phyloP scores from a whole-genome alignment of 2,888 invertebrate genomes.

The Mimumesa dahlbomi region DNA sequence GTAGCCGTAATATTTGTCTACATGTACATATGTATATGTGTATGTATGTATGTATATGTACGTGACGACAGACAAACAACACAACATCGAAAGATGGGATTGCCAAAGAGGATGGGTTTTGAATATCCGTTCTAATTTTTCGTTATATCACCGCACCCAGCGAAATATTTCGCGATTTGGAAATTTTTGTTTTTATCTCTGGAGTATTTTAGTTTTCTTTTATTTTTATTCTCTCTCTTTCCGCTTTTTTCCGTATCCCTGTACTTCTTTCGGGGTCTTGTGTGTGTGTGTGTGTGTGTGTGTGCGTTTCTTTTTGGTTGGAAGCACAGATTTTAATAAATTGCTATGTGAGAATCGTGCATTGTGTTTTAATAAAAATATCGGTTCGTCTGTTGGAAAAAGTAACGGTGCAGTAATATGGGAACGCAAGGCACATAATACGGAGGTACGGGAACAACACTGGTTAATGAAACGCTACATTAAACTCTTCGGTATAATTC shows the following conservation, averaged over 20 bases:
- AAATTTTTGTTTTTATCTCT: too few species aligned
- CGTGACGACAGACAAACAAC: not conserved
- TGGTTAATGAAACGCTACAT: conserved; percentile 48
- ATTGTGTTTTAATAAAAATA: not conserved
- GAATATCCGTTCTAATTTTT: not conserved
- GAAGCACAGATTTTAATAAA: too few species aligned
- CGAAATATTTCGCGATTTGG: too few species aligned
- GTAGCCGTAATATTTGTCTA: conserved; percentile 1
- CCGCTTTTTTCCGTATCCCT: not conserved
- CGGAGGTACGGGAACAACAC: conserved; percentile 32
- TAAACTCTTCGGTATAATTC: conserved; percentile 16
- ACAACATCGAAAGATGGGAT: not conserved
- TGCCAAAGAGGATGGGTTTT: not conserved
- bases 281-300: too few species aligned
- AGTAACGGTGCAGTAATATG: too few species aligned
- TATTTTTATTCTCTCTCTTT: not conserved
- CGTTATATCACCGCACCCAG: too few species aligned
- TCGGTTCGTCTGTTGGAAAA: too few species aligned
- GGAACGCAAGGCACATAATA: too few species aligned
- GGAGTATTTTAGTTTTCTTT: too few species aligned
- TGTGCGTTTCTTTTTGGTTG: too few species aligned
- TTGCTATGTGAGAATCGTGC: too few species aligned
- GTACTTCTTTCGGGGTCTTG: not conserved
- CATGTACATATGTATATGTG: not conserved
- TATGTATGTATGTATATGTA: too few species aligned